Conservation (phyloP, 2,888 invertebrate species). For the Dynastes grantii region DNA sequence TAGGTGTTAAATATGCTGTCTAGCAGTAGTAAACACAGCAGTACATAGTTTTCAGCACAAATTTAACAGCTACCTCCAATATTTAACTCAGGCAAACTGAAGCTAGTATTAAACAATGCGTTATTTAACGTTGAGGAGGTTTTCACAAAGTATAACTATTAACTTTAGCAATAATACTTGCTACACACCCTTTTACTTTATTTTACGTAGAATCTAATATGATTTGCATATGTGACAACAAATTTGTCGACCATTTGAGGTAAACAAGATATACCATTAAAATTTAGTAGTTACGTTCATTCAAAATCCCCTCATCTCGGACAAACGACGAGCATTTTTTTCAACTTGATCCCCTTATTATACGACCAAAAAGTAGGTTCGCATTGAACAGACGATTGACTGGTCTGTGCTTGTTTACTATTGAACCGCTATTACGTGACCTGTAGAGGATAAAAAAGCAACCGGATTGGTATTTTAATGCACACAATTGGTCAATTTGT, state of each 20-base stretch:
- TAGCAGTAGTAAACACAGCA: no score
- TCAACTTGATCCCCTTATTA: constrained; percentile 33
- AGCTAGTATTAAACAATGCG: no score
- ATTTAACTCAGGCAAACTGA: no score
- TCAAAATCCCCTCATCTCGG: constrained; percentile 7
- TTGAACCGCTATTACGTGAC: constrained; percentile 32
- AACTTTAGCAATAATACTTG: no score
- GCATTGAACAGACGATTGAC: constrained; percentile 21
- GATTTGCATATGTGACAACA: no score
- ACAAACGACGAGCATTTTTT: constrained; percentile 26
- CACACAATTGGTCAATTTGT: constrained; percentile 52
- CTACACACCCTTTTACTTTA: no score
- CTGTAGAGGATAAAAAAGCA: constrained; percentile 42
- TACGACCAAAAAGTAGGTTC: constrained; percentile 21
- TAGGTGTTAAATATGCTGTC: no score
- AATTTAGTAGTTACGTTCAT: constrained; percentile 27
- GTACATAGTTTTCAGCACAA: no score
- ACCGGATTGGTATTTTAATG: constrained; percentile 10
- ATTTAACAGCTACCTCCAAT: no score
- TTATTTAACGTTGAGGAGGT: no score
- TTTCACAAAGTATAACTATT: no score
- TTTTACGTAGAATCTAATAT: no score
- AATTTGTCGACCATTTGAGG: neutral
- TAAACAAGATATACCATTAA: constrained; percentile 26
- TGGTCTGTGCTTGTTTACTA: constrained; percentile 27